phyloP scores from a whole-genome alignment of 1,140 invertebrate genomes.

The Neodiprion pinetum region DNA sequence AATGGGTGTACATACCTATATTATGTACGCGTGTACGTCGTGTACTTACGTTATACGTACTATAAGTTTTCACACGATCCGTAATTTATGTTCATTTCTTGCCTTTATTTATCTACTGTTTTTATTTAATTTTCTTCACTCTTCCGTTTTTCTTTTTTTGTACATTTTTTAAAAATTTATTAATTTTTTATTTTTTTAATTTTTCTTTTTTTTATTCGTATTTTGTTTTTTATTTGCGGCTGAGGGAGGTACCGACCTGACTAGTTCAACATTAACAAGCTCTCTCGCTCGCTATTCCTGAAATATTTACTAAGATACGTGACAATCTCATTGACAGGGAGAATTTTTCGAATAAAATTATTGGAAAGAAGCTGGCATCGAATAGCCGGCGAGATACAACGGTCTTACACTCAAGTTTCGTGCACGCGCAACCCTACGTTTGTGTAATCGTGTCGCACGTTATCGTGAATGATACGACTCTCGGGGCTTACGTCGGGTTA shows the following conservation, averaged over 20 bases:
- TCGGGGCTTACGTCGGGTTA: too few species aligned
- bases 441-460: too few species aligned
- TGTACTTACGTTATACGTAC: too few species aligned
- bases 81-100: background rate
- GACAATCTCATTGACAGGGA: background rate
- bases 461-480: too few species aligned
- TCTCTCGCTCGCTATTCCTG: background rate
- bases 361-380: too few species aligned
- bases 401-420: too few species aligned
- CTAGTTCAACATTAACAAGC: background rate
- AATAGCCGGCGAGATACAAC: too few species aligned
- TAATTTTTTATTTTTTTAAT: background rate
- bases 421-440: too few species aligned
- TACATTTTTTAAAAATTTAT: background rate
- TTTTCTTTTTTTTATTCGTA: background rate
- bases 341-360: background rate
- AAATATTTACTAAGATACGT: background rate
- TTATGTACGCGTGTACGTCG: too few species aligned
- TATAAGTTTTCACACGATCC: background rate
- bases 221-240: background rate
- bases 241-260: background rate
- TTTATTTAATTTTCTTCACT: background rate
- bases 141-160: background rate
- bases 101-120: background rate
- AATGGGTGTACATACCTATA: too few species aligned